Evolutionary conservation across 2,113 vertebrate species (phyloP).

Genomic region (Seriola aureovittata): DNA sequence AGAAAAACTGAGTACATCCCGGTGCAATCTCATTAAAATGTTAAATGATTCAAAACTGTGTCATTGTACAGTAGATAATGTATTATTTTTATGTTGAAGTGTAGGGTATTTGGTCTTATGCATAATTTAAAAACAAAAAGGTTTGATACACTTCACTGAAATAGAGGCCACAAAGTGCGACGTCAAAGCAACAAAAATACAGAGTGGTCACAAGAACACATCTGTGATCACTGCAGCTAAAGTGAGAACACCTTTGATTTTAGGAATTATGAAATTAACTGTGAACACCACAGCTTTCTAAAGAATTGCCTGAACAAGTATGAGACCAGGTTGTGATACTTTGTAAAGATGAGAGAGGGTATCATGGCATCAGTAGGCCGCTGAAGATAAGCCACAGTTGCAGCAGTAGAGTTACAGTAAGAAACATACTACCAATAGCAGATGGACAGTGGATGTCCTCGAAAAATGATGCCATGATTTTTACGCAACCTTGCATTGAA

Average conservation of each 20-base stretch:
- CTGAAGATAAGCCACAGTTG: not conserved
- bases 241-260: not conserved
- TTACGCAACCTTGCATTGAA: not conserved
- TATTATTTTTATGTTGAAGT: not conserved
- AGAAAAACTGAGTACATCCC: too few species aligned
- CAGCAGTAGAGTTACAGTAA: not conserved
- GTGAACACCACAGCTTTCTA: not conserved
- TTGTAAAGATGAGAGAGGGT: not conserved
- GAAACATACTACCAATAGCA: not conserved
- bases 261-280: not conserved
- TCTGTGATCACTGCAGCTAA: too few species aligned
- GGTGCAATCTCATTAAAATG: not conserved
- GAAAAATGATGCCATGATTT: not conserved
- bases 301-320: not conserved
- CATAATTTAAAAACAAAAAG: too few species aligned
- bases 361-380: not conserved
- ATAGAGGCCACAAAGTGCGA: not conserved
- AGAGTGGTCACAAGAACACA: too few species aligned
- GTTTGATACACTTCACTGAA: not conserved
- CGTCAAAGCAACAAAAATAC: not conserved
- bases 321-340: not conserved
- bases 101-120: too few species aligned
- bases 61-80: not conserved
- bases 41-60: not conserved
- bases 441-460: not conserved